Evolutionary conservation across 2,797 vertebrate species (phyloP).

Genomic region (Cuculus canorus): DNA sequence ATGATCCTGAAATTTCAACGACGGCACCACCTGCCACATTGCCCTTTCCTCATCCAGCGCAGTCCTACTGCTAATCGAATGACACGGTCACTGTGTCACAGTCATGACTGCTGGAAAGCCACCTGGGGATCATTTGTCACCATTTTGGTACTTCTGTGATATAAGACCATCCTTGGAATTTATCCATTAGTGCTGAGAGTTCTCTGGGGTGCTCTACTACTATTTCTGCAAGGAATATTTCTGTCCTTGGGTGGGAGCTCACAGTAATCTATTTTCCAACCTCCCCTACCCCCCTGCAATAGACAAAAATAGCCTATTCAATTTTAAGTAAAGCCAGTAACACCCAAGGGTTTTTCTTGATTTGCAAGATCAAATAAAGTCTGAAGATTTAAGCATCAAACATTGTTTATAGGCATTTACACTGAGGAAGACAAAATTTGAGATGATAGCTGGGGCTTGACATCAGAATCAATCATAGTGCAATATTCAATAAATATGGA

Average conservation of each 20-base stretch:
- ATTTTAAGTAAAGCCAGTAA: not conserved
- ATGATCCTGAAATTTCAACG: not conserved
- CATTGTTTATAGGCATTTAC: not conserved
- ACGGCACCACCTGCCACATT: not conserved
- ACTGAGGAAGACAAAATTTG: not conserved
- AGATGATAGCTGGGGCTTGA: conserved; percentile 1
- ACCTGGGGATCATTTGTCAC: too few species aligned
- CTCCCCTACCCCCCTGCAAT: too few species aligned
- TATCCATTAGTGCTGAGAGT: not conserved
- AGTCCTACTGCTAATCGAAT: not conserved
- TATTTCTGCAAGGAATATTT: not conserved
- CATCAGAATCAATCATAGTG: not conserved
- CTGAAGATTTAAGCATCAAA: not conserved
- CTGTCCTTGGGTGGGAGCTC: not conserved
- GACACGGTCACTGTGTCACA: not conserved
- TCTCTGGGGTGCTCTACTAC: not conserved
- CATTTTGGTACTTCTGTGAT: not conserved
- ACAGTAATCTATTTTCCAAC: not conserved
- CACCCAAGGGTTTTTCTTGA: not conserved
- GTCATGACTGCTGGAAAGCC: not conserved
- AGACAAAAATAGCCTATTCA: rapidly evolving
- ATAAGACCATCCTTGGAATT: not conserved
- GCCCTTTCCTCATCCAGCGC: not conserved
- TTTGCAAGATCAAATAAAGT: not conserved
- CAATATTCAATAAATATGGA: conserved; percentile 55